phyloP scores from a whole-genome alignment of 2,797 vertebrate genomes.

The Clarias platycephalus region DNA sequence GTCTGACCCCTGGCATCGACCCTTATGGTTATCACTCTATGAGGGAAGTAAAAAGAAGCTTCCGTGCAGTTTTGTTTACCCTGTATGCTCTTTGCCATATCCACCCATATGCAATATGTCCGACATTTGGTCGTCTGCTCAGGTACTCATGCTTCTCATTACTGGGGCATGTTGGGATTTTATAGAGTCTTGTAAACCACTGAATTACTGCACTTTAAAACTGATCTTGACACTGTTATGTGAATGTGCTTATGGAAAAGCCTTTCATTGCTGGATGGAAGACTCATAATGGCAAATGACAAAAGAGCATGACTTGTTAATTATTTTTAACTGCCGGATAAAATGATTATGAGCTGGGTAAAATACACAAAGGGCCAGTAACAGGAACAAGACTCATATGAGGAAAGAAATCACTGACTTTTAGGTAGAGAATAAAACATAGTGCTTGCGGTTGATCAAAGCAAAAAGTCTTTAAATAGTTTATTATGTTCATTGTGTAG shows the following conservation, averaged over 20 bases:
- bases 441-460: neutral
- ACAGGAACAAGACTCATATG: constrained; percentile 45
- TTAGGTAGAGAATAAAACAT: neutral
- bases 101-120: constrained; percentile 15
- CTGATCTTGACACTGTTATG: constrained; percentile 79
- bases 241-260: constrained; percentile 70
- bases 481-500: neutral
- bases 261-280: constrained; percentile 72
- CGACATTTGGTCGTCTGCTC: constrained; percentile 51
- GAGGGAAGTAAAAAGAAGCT: neutral
- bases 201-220: constrained; percentile 83
- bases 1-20: constrained; percentile 67
- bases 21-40: constrained; percentile 63
- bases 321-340: constrained; percentile 80
- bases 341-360: constrained; percentile 76
- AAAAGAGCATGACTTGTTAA: constrained; percentile 80
- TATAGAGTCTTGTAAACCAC: constrained; percentile 79
- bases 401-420: constrained; percentile 37
- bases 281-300: constrained; percentile 73
- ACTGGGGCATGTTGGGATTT: constrained; percentile 76
- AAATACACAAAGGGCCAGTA: constrained; percentile 71
- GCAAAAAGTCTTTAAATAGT: neutral
- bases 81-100: constrained; percentile 34
- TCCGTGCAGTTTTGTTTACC: constrained; percentile 17
- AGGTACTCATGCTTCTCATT: constrained; percentile 78